Evolutionary conservation across 2,113 vertebrate species (phyloP).

Genomic region (Ailurus styani): DNA sequence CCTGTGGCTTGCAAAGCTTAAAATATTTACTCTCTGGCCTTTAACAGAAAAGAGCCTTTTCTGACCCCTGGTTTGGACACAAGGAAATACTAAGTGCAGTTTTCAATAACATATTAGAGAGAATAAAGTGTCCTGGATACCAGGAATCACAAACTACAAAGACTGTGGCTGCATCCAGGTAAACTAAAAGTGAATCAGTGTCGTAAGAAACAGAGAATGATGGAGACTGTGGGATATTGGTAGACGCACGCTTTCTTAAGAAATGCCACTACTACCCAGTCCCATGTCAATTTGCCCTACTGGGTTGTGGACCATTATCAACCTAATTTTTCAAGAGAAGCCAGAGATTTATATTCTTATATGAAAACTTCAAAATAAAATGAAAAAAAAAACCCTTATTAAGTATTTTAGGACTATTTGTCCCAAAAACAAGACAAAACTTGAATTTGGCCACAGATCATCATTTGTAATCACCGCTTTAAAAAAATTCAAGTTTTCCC

Average conservation of each 20-base stretch:
- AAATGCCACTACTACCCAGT: rapidly evolving
- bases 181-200: not conserved
- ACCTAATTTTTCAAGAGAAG: not conserved
- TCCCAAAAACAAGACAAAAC: not conserved
- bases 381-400: not conserved
- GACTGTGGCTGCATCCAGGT: not conserved
- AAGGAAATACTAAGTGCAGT: not conserved
- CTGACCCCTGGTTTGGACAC: not conserved
- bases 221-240: rapidly evolving
- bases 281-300: rapidly evolving
- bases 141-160: not conserved
- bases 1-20: not conserved
- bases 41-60: not conserved
- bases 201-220: not conserved
- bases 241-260: not conserved
- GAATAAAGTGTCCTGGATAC: not conserved
- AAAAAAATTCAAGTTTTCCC: not conserved
- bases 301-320: not conserved
- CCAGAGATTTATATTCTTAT: not conserved
- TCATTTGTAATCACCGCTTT: not conserved
- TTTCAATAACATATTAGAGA: not conserved
- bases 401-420: not conserved
- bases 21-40: not conserved
- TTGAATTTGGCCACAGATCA: not conserved
- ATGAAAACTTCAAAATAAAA: not conserved